Percentiles rank a stretch among this genome's conserved stretches.
Evolutionary conservation across 2,888 invertebrate genomes (phyloP).

Genomic region (Zygaena filipendulae): DNA sequence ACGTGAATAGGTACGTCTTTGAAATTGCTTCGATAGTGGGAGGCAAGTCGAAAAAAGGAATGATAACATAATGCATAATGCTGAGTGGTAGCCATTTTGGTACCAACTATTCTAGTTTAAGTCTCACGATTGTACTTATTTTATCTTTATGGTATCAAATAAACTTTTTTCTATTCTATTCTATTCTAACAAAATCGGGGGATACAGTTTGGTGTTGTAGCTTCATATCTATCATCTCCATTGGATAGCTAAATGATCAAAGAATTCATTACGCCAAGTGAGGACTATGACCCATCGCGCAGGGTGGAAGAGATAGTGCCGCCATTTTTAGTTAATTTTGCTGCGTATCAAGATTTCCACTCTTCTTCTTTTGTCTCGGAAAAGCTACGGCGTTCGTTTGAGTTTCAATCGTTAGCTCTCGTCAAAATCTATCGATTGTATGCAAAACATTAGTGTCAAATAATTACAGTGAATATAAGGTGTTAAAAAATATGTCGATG

Average conservation of each 20-base stretch:
- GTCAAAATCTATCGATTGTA: neutral
- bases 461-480: too few species aligned
- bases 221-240: slow-evolving; percentile 1
- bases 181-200: slow-evolving; percentile 1
- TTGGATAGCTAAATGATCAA: too few species aligned
- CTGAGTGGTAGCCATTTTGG: too few species aligned
- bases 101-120: too few species aligned
- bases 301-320: neutral
- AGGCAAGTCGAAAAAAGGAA: slow-evolving; percentile 1
- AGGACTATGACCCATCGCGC: neutral
- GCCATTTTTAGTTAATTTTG: neutral
- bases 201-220: slow-evolving; percentile 1
- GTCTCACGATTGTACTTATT: too few species aligned
- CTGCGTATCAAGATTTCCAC: neutral
- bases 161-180: too few species aligned
- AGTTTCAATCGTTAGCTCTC: slow-evolving; percentile 1
- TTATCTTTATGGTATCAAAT: too few species aligned
- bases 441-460: neutral
- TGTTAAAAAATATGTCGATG: too few species aligned
- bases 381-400: slow-evolving; percentile 1
- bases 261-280: neutral
- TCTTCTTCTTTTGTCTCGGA: neutral
- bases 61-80: too few species aligned
- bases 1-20: too few species aligned
- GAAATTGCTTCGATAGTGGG: neutral